Conservation (phyloP, 2,888 invertebrate genomes). For the Scrobipalpa costella region DNA sequence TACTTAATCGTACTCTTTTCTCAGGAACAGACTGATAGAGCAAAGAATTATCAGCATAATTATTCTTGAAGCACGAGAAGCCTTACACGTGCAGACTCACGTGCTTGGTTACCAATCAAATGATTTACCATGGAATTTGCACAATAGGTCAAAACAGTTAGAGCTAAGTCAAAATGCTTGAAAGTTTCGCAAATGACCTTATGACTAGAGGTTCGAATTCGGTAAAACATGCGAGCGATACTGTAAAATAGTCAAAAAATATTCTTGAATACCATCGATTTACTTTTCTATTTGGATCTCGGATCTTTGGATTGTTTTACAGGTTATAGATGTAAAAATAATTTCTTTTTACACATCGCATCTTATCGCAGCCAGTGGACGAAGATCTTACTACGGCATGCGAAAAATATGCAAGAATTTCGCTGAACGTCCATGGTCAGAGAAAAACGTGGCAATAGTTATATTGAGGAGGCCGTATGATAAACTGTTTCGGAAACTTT, state of each 20-base stretch:
- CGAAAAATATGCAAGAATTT: neutral
- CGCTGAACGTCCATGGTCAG: neutral
- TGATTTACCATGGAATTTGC: neutral
- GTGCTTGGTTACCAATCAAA: neutral
- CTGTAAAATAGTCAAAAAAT: no score
- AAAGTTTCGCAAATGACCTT: conserved; percentile 14
- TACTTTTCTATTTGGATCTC: no score
- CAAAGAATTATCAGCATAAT: no score
- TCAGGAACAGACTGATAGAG: neutral
- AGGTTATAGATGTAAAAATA: no score
- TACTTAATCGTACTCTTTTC: neutral
- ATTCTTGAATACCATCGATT: no score
- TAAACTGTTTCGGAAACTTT: neutral
- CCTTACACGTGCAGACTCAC: neutral
- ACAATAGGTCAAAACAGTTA: neutral
- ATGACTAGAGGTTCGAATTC: neutral
- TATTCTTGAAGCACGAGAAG: neutral
- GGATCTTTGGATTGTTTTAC: no score
- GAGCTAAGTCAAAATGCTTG: neutral
- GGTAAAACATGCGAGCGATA: neutral
- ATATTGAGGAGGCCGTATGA: neutral
- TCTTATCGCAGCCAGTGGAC: neutral
- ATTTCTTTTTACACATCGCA: no score
- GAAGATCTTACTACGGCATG: neutral
- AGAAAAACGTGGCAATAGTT: neutral